Evolutionary conservation across 2,888 invertebrate genomes (phyloP), one percentile per base, ranked within the genome.

Genomic region (Drosophila nr. perissopoda): DNA sequence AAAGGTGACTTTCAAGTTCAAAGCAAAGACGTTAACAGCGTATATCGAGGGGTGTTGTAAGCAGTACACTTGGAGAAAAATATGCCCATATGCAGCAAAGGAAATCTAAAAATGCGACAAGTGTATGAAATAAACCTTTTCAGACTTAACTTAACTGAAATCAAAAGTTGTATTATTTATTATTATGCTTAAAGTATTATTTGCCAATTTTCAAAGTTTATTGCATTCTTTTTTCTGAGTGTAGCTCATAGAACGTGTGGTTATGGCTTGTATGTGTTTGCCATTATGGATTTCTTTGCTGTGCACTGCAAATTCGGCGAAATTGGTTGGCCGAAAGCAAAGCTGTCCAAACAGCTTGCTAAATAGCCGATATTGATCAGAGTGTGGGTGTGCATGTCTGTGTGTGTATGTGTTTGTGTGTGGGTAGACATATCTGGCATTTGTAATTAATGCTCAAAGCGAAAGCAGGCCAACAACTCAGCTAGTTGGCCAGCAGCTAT

Each of bases 1-100:
- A 84, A 83, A 89, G 86, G 78, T 88, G 85, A 89, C 85, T 80
- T 82, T 89, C 74, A 84, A 82, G 89, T 82, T 87, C 89, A 76
- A 69, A 58, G 79, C 60, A 54, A 73, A 75, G 34, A 63, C 31
- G 38, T 61, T 53, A 63, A n/a, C 63, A 10, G 11, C 62, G 5
- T 27, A 48, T 40, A n/a, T 6, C 2, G n/a, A 42, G 62, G 34
- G 42, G 31, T 33, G 38, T 18, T 25, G 18, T n/a, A 48, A 33
- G 51, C 1, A 25, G 10, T 25, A 34, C 53, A 34, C 53, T 52
- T 7, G 8, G 16, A n/a, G 31, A 52, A 52, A 33, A 21, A 10
- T n/a, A 10, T n/a, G 8, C 8, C 21, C 21, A 21, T 21, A 21
- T 21, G 4, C 21, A 21, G 21, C 21, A 4, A 21, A 2, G 46